Conservation (phyloP, 2,113 vertebrate genomes). For the Octodon degus region DNA sequence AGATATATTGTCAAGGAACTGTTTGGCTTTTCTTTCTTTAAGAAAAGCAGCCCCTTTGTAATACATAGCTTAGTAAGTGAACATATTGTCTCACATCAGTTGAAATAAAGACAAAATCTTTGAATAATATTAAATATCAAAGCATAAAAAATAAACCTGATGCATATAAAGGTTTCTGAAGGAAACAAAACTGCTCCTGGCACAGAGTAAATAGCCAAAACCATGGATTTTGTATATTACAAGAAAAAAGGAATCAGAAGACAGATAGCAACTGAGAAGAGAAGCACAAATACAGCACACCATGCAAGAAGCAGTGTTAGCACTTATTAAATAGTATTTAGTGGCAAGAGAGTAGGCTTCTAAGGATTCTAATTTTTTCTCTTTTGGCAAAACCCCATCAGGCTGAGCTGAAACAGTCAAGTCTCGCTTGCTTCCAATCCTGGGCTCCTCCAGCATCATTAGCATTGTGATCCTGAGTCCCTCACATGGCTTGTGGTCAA, state of each 20-base stretch:
- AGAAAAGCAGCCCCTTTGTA: neutral
- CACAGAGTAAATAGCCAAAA: neutral
- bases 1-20: neutral
- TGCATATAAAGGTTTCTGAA: neutral
- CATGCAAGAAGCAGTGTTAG: neutral
- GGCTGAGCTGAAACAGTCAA: neutral
- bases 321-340: neutral
- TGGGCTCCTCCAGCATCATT: neutral
- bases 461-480: neutral
- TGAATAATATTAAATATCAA: slow-evolving; percentile 34
- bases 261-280: neutral
- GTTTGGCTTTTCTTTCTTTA: neutral
- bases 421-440: neutral
- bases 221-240: neutral
- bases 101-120: neutral
- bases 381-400: neutral
- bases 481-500: neutral
- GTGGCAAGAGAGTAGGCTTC: neutral
- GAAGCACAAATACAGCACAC: neutral
- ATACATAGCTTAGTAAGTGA: neutral
- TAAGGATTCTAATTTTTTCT: neutral
- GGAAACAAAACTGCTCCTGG: neutral
- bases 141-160: neutral
- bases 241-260: neutral
- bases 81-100: neutral